Conservation (phyloP, 1,140 invertebrate species). For the Leptinotarsa texana region DNA sequence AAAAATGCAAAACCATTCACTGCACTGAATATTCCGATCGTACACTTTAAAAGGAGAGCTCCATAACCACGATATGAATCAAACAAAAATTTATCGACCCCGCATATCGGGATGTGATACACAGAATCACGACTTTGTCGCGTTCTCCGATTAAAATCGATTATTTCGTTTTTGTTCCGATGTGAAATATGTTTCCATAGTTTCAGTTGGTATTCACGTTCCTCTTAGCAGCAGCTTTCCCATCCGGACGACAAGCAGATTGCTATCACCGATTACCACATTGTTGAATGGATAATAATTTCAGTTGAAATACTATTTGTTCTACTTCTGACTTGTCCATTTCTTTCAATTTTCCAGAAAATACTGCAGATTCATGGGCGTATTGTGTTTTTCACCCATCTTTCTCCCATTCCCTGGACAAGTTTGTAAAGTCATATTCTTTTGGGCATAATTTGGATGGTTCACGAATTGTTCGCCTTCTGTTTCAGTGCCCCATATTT, state of each 20-base stretch:
- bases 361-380: too few species aligned
- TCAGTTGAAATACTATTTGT: background rate
- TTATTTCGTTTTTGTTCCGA: background rate
- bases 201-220: background rate
- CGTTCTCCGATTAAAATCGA: background rate
- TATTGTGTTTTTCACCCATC: too few species aligned
- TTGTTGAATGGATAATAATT: background rate
- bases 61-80: conserved; percentile 13
- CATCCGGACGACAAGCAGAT: background rate
- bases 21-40: background rate
- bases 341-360: too few species aligned
- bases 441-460: too few species aligned
- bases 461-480: too few species aligned
- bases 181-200: conserved; percentile 3
- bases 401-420: too few species aligned
- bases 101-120: conserved; percentile 4
- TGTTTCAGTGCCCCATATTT: too few species aligned
- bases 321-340: too few species aligned
- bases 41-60: conserved; percentile 3
- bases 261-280: background rate
- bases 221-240: background rate
- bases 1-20: background rate
- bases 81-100: conserved; percentile 7
- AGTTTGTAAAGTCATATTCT: too few species aligned
- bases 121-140: conserved; percentile 6